Evolutionary conservation across 2,797 vertebrate genomes (phyloP).

Genomic region (Eulemur coronatus): DNA sequence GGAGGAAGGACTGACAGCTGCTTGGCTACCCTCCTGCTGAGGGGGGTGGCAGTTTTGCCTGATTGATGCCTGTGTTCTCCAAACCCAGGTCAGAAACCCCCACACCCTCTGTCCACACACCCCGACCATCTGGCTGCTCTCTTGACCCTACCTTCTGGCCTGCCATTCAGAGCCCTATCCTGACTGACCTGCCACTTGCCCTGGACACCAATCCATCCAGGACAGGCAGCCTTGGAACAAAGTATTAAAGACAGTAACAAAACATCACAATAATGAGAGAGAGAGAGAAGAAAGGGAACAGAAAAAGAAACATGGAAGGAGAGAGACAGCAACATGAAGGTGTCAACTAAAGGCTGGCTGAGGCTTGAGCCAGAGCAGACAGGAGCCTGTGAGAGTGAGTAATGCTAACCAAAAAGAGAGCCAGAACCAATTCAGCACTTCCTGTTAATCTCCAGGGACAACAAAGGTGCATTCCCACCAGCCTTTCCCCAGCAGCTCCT

Average conservation of each 20-base stretch:
- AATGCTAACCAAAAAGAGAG: background rate
- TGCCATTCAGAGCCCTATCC: background rate
- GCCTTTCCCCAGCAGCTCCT: background rate
- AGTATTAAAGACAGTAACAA: background rate
- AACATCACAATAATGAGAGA: background rate
- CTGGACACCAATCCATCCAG: background rate
- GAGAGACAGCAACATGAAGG: background rate
- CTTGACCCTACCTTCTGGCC: slow-evolving; percentile 45
- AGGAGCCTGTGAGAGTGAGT: background rate
- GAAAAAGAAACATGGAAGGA: background rate
- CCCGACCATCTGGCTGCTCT: slow-evolving; percentile 42
- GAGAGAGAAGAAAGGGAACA: background rate
- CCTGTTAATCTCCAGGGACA: background rate
- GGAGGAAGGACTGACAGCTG: accelerated
- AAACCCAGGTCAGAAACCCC: background rate
- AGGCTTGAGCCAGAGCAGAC: background rate
- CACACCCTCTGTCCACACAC: background rate
- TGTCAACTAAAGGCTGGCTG: background rate
- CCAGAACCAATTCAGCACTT: accelerated
- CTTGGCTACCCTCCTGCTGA: background rate
- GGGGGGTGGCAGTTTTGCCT: background rate
- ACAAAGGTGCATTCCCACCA: background rate
- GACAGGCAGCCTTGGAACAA: background rate
- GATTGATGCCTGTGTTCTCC: background rate
- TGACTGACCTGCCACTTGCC: slow-evolving; percentile 7